A percentile compares a stretch with the other conserved stretches of the same genome.
These are phyloP conservation scores for Papilio polyxenes DNA, from an alignment of 1,140 invertebrate species.

Conservation along the genomic window DNA sequence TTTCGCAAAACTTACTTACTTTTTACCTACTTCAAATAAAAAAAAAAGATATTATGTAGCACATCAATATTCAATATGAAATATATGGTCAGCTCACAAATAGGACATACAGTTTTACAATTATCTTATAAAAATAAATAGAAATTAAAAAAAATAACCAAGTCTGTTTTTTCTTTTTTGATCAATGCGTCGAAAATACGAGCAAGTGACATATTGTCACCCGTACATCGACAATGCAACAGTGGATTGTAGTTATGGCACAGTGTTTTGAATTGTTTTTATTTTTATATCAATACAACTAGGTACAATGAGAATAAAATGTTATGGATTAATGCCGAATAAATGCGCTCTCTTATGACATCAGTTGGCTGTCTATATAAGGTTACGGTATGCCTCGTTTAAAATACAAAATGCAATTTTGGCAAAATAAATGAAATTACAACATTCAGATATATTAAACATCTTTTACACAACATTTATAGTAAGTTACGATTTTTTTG, in stretches of 20 bases:
- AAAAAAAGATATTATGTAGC: neutral
- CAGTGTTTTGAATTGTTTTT: conserved; percentile 23
- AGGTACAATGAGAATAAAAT: conserved; percentile 20
- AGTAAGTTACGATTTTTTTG: conserved; percentile 64
- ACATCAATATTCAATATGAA: conserved; percentile 3
- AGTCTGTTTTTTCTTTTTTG: conserved; percentile 28
- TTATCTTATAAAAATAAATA: conserved; percentile 32
- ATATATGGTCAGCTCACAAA: conserved; percentile 32
- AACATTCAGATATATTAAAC: conserved; percentile 58
- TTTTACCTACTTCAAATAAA: neutral
- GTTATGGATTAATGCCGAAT: conserved; percentile 3
- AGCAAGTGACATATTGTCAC: conserved; percentile 11
- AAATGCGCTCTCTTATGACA: conserved; percentile 1
- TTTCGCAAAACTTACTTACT: neutral
- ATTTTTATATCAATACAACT: neutral
- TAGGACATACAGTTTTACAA: conserved; percentile 30
- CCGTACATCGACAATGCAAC: conserved; percentile 26
- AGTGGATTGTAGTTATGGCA: conserved; percentile 32
- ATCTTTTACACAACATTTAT: conserved; percentile 66
- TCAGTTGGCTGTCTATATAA: neutral
- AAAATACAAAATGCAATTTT: conserved; percentile 49
- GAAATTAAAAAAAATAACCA: conserved; percentile 11
- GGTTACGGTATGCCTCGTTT: conserved; percentile 28
- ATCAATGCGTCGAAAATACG: conserved; percentile 15
- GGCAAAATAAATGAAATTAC: conserved; percentile 45